Conservation (phyloP, 2,797 vertebrate genomes). For the Phaenicophaeus curvirostris region DNA sequence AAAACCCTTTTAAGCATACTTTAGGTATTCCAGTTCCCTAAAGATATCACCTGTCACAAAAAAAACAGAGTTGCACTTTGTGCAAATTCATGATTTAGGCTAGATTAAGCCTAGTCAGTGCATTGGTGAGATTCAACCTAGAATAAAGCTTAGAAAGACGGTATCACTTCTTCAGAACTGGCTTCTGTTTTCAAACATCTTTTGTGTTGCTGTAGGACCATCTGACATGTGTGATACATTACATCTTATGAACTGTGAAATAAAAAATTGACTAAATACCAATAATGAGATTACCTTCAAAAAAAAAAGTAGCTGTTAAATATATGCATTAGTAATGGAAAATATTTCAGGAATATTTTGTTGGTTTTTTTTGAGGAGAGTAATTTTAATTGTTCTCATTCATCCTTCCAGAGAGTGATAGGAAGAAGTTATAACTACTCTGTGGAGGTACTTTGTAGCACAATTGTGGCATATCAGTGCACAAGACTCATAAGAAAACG, state of each 20-base stretch:
- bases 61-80: not conserved
- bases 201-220: not conserved
- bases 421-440: not conserved
- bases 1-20: not conserved
- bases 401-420: not conserved
- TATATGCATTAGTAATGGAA: not conserved
- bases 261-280: not conserved
- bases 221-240: not conserved
- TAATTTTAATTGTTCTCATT: not conserved
- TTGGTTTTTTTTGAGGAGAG: not conserved
- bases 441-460: not conserved
- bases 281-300: not conserved
- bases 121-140: not conserved
- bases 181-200: not conserved
- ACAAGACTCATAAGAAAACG: not conserved
- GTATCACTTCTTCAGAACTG: not conserved
- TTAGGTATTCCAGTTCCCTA: not conserved
- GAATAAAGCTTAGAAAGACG: not conserved
- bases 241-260: not conserved
- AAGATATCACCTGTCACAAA: not conserved
- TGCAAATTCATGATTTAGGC: not conserved
- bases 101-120: not conserved
- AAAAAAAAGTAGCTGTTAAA: not conserved
- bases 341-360: not conserved
- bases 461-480: not conserved